These are phyloP conservation scores for Linepithema humile DNA, from an alignment of 1,140 invertebrate species.

Conservation along the genomic window DNA sequence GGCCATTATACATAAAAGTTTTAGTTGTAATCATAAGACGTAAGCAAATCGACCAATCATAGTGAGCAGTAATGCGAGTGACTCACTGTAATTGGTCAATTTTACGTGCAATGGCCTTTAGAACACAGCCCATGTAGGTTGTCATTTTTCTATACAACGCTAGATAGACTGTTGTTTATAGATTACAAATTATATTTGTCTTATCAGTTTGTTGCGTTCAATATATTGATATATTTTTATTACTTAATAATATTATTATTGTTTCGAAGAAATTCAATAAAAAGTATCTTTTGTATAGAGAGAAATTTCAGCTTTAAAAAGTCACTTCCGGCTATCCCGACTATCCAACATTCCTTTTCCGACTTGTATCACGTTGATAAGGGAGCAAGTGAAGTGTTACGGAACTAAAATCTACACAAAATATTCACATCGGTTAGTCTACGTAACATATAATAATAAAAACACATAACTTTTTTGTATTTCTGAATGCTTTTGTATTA, in stretches of 20 bases:
- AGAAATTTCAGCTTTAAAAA: background rate
- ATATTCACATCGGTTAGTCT: conserved; percentile 36
- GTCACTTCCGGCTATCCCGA: conserved; percentile 17
- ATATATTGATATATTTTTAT: background rate
- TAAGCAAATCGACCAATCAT: too few species aligned
- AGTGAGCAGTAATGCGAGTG: too few species aligned
- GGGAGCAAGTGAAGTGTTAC: conserved; percentile 68
- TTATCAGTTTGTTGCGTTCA: background rate
- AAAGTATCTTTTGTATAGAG: background rate
- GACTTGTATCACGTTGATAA: conserved; percentile 59
- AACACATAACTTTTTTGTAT: conserved; percentile 3
- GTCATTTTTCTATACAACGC: conserved; percentile 57
- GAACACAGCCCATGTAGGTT: conserved; percentile 7
- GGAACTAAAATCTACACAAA: conserved; percentile 55
- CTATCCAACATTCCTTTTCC: conserved; percentile 67
- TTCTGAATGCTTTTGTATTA: background rate
- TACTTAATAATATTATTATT: background rate
- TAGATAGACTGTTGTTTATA: background rate
- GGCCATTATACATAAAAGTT: too few species aligned
- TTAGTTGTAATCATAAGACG: too few species aligned
- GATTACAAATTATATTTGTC: background rate
- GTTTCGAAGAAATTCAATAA: background rate
- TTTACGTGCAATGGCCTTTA: too few species aligned
- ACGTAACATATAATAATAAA: background rate
- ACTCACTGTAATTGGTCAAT: too few species aligned